Evolutionary conservation across 2,113 vertebrate genomes (phyloP), one percentile per base, ranked within the genome.

Genomic region (Actenoides hombroni): DNA sequence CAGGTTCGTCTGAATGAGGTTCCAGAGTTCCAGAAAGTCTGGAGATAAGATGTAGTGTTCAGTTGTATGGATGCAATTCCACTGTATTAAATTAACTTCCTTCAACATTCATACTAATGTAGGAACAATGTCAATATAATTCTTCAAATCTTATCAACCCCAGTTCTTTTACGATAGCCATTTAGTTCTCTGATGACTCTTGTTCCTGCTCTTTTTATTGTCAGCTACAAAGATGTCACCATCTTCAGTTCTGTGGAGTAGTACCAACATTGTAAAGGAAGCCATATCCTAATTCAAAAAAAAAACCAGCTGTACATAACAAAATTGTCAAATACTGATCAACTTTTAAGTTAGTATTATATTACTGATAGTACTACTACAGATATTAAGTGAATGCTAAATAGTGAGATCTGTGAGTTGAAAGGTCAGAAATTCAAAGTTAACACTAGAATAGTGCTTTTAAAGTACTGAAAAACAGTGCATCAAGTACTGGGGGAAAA

Each of bases 1-100:
- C 21, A 25, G 28, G 53, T 82, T 92, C 84, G 64, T 53, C 71
- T 89, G 71, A 83, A 75, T 54, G 56, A 88, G 39, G 61, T 86
- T 70, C 53, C 13, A 8, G 73, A 95, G 80, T 84, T 90, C 86
- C 90, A 94, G 92, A 90, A 92, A 94, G 90, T 92, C 95, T 96
- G 73, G 86, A 96, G 92, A 94, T 90, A 93, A 95, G 90, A 95
- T 33, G 29, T 3, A 53, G 44, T 31, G 21, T 83, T 91, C 90
- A 13, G 11, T 35, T 76, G 35, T 53, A 92, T 24, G 83, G 82
- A 90, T 83, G 42, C 53, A 94, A 78, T 92, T 90, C 51, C 24
- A 25, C 68, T 83, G 35, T 64, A 84, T 94, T 96, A 92, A 92
- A 90, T 96, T 93, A 94, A 40, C 57, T 78, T 83, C 33, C 71